These are phyloP conservation scores for Stichopus horrens DNA, from an alignment of 53 echinoderm and acorn worm genomes.

Conservation along the genomic window DNA sequence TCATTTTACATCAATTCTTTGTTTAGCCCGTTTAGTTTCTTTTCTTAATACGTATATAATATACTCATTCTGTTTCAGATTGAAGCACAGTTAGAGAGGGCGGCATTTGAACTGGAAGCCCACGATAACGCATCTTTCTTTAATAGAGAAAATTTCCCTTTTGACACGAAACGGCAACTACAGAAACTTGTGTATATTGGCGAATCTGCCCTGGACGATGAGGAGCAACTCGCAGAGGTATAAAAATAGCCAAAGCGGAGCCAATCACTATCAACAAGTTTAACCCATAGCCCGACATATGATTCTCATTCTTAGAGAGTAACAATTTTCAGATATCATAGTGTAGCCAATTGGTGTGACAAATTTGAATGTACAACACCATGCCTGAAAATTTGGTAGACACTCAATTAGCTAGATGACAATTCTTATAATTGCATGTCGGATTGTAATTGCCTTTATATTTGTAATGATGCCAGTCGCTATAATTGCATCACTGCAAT, in stretches of 20 bases:
- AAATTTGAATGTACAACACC: neutral
- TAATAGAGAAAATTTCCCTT: constrained; percentile 47
- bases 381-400: too few relatives aligned
- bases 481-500: too few relatives aligned
- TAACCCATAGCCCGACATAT: too few relatives aligned
- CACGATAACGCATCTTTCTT: constrained; percentile 62
- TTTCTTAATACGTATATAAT: too few relatives aligned
- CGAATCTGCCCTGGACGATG: constrained; percentile 65
- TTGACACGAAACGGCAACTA: constrained; percentile 62
- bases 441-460: too few relatives aligned
- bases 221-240: constrained; percentile 59
- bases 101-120: constrained; percentile 68
- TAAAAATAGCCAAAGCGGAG: too few relatives aligned
- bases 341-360: neutral
- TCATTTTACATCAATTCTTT: too few relatives aligned
- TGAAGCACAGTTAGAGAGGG: constrained; percentile 51
- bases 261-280: too few relatives aligned
- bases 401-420: too few relatives aligned
- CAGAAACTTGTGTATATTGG: constrained; percentile 66
- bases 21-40: too few relatives aligned
- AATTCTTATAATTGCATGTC: too few relatives aligned
- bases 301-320: neutral
- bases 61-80: constrained; percentile 40
- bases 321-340: neutral
- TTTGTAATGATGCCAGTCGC: too few relatives aligned